These are phyloP conservation scores for Leucoraja erinaceus DNA, from an alignment of 2,113 vertebrate species.

Conservation along the genomic window DNA sequence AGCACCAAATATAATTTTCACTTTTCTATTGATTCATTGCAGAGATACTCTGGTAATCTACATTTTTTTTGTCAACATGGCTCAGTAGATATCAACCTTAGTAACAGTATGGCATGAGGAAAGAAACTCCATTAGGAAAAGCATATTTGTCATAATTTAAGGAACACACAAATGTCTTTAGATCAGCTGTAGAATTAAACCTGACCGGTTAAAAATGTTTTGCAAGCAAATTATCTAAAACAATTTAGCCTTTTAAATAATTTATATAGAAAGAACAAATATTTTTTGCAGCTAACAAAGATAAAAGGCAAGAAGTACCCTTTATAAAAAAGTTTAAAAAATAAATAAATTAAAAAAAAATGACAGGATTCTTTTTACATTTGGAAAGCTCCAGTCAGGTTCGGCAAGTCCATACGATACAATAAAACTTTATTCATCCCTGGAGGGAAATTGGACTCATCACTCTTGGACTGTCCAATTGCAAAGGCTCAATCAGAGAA, in stretches of 20 bases:
- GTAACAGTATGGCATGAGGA: background rate
- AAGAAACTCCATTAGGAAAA: background rate
- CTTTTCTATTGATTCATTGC: background rate
- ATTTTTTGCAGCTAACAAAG: background rate
- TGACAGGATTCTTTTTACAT: too few relatives aligned
- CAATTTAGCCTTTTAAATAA: too few relatives aligned
- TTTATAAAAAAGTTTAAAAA: too few relatives aligned
- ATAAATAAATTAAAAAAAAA: too few relatives aligned
- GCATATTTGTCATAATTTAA: background rate
- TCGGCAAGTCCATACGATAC: background rate
- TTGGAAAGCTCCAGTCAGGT: background rate
- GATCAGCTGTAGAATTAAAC: background rate
- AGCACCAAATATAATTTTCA: background rate
- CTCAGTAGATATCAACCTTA: background rate
- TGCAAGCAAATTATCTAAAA: background rate
- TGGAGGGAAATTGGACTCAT: too few relatives aligned
- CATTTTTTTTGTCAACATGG: background rate
- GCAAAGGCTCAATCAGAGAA: background rate
- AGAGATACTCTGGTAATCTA: background rate
- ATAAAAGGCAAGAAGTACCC: background rate
- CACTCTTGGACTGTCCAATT: background rate
- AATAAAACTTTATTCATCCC: too few relatives aligned
- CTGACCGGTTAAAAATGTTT: background rate
- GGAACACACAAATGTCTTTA: background rate
- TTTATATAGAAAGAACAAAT: background rate